Conservation (phyloP, 1,140 invertebrate genomes). For the Zelostemma sp. region DNA sequence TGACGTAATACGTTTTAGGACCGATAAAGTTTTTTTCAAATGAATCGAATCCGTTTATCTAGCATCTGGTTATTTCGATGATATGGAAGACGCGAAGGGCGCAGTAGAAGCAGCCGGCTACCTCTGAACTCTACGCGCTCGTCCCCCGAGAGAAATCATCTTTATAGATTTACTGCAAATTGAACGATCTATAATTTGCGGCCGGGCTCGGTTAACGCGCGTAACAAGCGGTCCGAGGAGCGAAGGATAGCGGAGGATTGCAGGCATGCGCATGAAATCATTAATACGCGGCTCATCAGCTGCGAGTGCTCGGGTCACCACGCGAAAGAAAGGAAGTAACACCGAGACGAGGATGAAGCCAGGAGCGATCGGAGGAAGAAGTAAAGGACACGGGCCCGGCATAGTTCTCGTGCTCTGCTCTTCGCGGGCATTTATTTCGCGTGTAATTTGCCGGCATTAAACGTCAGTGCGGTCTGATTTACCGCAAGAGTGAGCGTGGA, state of each 20-base stretch:
- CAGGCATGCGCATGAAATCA: slow-evolving; percentile 59
- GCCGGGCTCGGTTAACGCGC: slow-evolving; percentile 44
- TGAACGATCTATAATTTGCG: slow-evolving; percentile 64
- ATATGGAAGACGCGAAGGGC: slow-evolving; percentile 15
- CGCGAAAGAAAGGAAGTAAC: slow-evolving; percentile 32
- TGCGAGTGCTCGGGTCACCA: slow-evolving; percentile 3
- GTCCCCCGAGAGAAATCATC: slow-evolving; percentile 44
- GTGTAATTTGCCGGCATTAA: slow-evolving; percentile 69
- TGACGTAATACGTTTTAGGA: too few species aligned
- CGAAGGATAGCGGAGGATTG: slow-evolving; percentile 4
- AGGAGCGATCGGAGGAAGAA: slow-evolving; percentile 20
- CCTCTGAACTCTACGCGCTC: too few species aligned
- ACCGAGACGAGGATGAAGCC: slow-evolving; percentile 10
- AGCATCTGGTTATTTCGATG: neutral
- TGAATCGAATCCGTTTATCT: neutral
- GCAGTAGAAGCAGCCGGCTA: too few species aligned
- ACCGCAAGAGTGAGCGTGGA: slow-evolving; percentile 60
- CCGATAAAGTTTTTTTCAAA: neutral
- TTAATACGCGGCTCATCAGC: slow-evolving; percentile 58
- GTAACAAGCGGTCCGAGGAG: slow-evolving; percentile 52
- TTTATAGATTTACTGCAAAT: slow-evolving; percentile 67
- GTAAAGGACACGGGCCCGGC: slow-evolving; percentile 11
- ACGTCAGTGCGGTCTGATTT: slow-evolving; percentile 67
- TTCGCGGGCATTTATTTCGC: slow-evolving; percentile 64
- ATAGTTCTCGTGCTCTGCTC: slow-evolving; percentile 27